Base-by-base conservation (phyloP, 2,888 invertebrate genomes). In the Archaeoteleia sp. region DNA sequence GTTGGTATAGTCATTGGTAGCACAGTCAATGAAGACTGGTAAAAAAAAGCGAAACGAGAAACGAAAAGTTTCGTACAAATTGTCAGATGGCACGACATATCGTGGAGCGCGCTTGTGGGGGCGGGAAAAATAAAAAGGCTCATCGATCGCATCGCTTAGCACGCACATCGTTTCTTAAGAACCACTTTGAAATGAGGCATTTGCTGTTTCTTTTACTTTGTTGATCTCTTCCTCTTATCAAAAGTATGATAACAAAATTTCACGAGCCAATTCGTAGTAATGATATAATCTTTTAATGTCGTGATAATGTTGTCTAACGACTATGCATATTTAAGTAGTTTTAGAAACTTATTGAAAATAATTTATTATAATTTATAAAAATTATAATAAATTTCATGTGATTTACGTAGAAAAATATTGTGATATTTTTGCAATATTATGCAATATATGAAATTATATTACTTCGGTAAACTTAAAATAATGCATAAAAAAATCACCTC, bases 41-140 rank as follows among this genome's bases (percentile, higher is more conserved):
- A 53, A 68, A 68, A 67, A 45, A 30, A 49, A 53, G n/a, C n/a
- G n/a, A n/a, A n/a, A n/a, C n/a, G n/a, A 46, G 30, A 34, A 55
- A 55, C 54, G 63, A 65, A 65, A 20, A 71, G 70, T 68, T 66
- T 61, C 51, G 65, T 53, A 70, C 67, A 74, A 75, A 75, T 67
- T 73, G 72, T 71, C 67, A 70, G 69, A 51, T 71, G 66, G 67
- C 75, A 75, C 73, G 75, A 72, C 63, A 75, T 51, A 48, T 42
- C 58, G 63, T 60, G 60, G 69, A 35, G 65, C 46, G 65, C 66
- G 60, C 51, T 49, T 60, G 46, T 25, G 53, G 60, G 61, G 43
- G 43, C 15, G 29, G 53, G 48, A 51, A 61, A 71, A 70, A 71
- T 70, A 74, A 72, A 74, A 74, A 75, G 53, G 58, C 55, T 55